Evolutionary conservation across 2,888 invertebrate genomes (phyloP), one percentile per base, ranked within the genome.

Genomic region (Zygothrica quintamaculata): DNA sequence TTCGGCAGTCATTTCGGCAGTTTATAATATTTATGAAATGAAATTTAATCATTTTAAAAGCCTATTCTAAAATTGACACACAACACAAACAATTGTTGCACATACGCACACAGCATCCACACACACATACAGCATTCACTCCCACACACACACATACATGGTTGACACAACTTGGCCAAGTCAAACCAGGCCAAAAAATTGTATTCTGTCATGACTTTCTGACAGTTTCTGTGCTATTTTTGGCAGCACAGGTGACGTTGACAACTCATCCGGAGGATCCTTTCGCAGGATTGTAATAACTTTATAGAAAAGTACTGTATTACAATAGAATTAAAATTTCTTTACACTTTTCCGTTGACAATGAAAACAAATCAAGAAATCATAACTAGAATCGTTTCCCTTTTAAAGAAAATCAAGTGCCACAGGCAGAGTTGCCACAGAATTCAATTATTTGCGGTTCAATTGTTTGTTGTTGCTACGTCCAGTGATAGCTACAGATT

Each of bases 41-140:
- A 81, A 84, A 82, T 81, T 79, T 84, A 82, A 82, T 82, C 81
- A 79, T 77, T 84, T 68, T 81, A 73, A 82, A 81, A 82, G 81
- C 79, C 70, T 56, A 77, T 74, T 77, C 67, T n/a, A 65, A 59
- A 77, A 67, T 66, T 68, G 78, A 77, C 72, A 74, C 72, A 74
- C 64, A 76, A 59, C 37, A 61, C 60, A 68, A 74, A 65, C 76
- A 68, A 71, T 61, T 78, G 78, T 62, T 65, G 58, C 53, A 47
- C 42, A 42, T 42, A 4, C 29, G 36, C 55, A 22, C 34, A n/a
- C 56, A 36, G 37, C 31, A n/a, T 7, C 42, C 22, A 56, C 15
- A 43, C 11, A 18, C 34, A 52, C 46, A 12, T 31, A 55, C 16
- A 34, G 11, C n/a, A 4, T n/a, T 33, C 6, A 8, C 33, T 1